Evolutionary conservation across 2,797 vertebrate genomes (phyloP), one percentile per base, ranked within the genome.

Genomic region (Gymnoscopelus microlampas): DNA sequence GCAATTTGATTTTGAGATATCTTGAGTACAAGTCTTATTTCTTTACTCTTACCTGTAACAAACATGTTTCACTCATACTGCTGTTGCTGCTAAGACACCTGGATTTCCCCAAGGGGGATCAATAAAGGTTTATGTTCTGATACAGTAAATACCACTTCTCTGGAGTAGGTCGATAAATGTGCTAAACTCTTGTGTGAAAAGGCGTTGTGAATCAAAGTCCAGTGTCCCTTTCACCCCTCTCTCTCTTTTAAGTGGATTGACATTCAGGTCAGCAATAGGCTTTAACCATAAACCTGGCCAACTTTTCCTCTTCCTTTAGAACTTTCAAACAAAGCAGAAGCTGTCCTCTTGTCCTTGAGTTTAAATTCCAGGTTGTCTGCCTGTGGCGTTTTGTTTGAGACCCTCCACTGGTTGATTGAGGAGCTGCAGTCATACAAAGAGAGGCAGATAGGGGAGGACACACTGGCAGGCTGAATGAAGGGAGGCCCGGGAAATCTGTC

Each of bases 231-330:
- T 71, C 55, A 51, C 74, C 74, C 19, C 47, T 79, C 65, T 77
- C 71, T 74, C 86, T 32, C 1, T 92, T 89, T 92, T 84, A 91
- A 90, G 85, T 72, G 73, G 74, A 80, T 88, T 89, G 86, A 89
- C 80, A 91, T 91, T 88, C 87, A 84, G 87, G 75, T 83, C 83
- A 81, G 71, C 76, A 58, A 77, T 75, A 61, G 35, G 70, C 73
- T 79, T 74, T 59, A 77, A 85, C 67, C 10, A 35, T 71, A 79
- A 69, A 63, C 63, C 53, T 26, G 61, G 61, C 14, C 7, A 76
- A 60, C 56, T 49, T 74, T 63, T 79, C 80, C 83, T 70, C 47
- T 56, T 68, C 73, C 58, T 73, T 56, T 63, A 72, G 5, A 83
- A 83, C 80, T 82, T 69, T 60, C 65, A 66, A 66, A 62, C 48